These are phyloP conservation scores for Heterohyrax brucei DNA, from an alignment of 2,797 vertebrate genomes.

Conservation along the genomic window DNA sequence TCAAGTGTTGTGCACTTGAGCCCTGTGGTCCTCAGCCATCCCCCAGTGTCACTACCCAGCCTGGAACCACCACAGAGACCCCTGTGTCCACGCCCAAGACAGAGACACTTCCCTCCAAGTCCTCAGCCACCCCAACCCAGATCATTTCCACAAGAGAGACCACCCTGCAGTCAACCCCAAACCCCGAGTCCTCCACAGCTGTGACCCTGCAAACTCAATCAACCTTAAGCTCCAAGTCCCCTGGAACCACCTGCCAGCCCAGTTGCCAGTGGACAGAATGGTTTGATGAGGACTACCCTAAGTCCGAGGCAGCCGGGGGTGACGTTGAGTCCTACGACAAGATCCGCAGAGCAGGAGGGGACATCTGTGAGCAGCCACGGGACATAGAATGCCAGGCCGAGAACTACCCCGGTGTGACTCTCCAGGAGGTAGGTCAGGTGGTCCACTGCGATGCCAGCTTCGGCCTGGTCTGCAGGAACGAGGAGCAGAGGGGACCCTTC, in stretches of 20 bases:
- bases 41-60: rapidly evolving
- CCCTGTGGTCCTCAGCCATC: conserved; percentile 76
- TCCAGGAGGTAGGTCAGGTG: conserved; percentile 61
- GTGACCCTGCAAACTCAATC: not conserved
- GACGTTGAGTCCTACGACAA: conserved; percentile 82
- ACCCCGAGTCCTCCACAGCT: not conserved
- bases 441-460: conserved; percentile 79
- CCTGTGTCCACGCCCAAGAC: not conserved
- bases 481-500: conserved; percentile 67
- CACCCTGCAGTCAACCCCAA: not conserved
- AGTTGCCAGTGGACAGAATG: conserved; percentile 82
- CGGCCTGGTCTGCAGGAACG: conserved; percentile 87
- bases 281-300: conserved; percentile 84
- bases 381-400: conserved; percentile 81
- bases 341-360: not conserved
- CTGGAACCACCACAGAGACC: not conserved
- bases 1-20: conserved; percentile 87
- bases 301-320: conserved; percentile 3
- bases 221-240: rapidly evolving
- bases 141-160: rapidly evolving
- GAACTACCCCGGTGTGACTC: not conserved
- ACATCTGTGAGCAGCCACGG: conserved; percentile 67
- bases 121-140: not conserved
- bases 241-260: not conserved
- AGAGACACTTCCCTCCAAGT: rapidly evolving